Evolutionary conservation across 2,797 vertebrate species (phyloP), one percentile per base, ranked within the genome.

Genomic region (Threskiornis aethiopicus): DNA sequence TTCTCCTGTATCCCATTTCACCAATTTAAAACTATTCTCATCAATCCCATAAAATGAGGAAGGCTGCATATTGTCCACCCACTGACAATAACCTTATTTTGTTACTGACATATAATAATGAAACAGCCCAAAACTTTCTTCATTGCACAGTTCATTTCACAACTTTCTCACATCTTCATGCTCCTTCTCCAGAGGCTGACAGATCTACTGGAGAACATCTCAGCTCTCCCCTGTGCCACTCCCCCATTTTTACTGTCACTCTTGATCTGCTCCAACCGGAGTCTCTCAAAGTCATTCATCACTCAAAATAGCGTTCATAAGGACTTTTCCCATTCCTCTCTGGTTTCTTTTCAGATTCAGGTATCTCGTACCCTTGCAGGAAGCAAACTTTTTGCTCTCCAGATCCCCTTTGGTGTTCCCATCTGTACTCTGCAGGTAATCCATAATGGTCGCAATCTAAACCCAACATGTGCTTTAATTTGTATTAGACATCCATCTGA

Each of bases 41-140:
- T 94, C 84, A 94, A 61, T 80, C 29, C 33, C 55, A 77, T 46
- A 91, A 93, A 89, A 95, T 39, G 18, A 92, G 44, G 59, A 89
- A 59, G 67, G 67, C 75, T 83, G 59, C 18, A 39, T 49, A 28
- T 71, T 95, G 78, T 71, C 64, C 54, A 80, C 55, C 26, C 52
- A 54, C 51, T 70, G 54, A 58, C 33, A 65, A 47, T 47, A 89
- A 75, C n/a, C 37, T 89, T 79, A 57, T 87, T 86, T 92, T 87
- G 29, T 85, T 85, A 77, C 64, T 91, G 82, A 83, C 41, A 31
- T 21, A n/a, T 39, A 93, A 80, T 49, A 84, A 90, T 66, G 28
- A 90, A 92, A 70, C 13, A 85, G 41, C 31, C 33, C 69, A 6
- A 84, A 86, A 78, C 26, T 22, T 86, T 28, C 51, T 66, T 55